Conservation (phyloP, 37 sponge, comb jelly and placozoan species). For the Ianthella basta region DNA sequence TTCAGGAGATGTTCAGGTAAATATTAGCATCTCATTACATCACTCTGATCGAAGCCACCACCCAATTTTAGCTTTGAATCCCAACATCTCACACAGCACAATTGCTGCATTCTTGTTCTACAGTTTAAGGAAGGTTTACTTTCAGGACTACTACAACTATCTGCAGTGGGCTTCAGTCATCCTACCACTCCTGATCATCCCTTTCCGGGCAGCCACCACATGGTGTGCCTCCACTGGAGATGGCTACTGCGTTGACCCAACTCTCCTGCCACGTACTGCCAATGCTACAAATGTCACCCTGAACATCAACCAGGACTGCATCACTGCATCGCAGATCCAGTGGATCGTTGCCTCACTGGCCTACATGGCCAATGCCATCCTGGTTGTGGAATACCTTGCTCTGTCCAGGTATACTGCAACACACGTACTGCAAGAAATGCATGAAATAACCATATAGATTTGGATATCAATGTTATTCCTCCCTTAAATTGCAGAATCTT, state of each 20-base stretch:
- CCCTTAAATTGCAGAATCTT: no score
- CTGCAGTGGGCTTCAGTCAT: not conserved
- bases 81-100: no score
- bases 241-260: not conserved
- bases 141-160: not conserved
- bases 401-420: constrained; percentile 7
- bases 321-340: not conserved
- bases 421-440: no score
- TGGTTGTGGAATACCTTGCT: not conserved
- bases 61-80: no score
- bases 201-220: not conserved
- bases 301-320: not conserved
- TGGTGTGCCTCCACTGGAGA: not conserved
- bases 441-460: no score
- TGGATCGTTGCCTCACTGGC: constrained; percentile 11
- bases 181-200: not conserved
- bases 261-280: not conserved
- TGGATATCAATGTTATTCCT: no score
- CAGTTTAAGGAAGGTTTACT: not conserved
- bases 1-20: no score
- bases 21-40: no score
- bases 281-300: not conserved
- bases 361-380: not conserved
- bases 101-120: no score
- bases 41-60: no score